These are phyloP conservation scores for Mamestra brassicae DNA, from an alignment of 2,888 invertebrate genomes.

Conservation along the genomic window DNA sequence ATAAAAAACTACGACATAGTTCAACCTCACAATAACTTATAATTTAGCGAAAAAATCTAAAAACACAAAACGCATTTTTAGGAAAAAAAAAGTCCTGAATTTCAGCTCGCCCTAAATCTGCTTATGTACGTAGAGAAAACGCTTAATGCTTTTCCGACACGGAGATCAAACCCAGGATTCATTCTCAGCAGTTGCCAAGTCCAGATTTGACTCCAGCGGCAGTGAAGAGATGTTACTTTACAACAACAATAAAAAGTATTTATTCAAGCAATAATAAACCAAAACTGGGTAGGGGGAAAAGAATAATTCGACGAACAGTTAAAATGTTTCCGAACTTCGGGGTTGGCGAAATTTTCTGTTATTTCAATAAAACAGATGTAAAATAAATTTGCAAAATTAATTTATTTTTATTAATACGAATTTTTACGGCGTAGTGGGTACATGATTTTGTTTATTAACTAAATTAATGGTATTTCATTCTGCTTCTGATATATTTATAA, in stretches of 20 bases:
- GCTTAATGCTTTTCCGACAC: background rate
- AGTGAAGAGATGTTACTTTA: conserved; percentile 9
- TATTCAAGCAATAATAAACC: conserved; percentile 22
- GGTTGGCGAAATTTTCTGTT: conserved; percentile 26
- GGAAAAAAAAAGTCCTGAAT: too few relatives aligned
- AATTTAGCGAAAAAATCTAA: too few relatives aligned
- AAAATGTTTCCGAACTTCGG: conserved; percentile 30
- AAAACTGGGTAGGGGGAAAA: conserved; percentile 16
- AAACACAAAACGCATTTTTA: too few relatives aligned
- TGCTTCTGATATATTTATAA: background rate
- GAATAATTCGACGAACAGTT: conserved; percentile 29
- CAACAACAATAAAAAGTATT: conserved; percentile 35
- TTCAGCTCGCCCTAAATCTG: too few relatives aligned
- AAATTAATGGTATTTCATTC: conserved; percentile 15
- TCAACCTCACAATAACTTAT: too few relatives aligned
- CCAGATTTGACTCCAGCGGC: background rate
- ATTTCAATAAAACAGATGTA: conserved; percentile 42
- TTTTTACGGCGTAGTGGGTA: conserved; percentile 26
- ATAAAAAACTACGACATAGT: too few relatives aligned
- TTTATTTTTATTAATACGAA: conserved; percentile 34
- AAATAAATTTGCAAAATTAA: conserved; percentile 44
- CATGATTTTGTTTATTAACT: conserved; percentile 32
- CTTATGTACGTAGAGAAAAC: too few relatives aligned
- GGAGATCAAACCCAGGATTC: background rate
- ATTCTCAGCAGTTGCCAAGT: background rate